Conservation (phyloP, 2,113 vertebrate genomes). For the Vidua macroura region DNA sequence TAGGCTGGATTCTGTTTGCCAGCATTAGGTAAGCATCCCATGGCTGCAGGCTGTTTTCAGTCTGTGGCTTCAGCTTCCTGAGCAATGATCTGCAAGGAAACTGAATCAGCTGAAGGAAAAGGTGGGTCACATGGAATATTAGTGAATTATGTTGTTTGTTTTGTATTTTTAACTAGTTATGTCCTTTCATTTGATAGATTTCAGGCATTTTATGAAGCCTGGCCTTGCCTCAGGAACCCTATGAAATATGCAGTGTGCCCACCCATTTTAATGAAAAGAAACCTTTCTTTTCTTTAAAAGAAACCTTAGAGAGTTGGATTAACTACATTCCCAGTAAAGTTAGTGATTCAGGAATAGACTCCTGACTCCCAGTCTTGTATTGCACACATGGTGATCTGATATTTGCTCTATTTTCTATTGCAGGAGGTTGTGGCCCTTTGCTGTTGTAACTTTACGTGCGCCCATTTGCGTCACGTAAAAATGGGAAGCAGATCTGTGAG, state of each 20-base stretch:
- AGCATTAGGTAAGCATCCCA: neutral
- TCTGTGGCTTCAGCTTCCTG: constrained; percentile 18
- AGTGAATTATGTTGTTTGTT: neutral
- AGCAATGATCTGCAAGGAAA: neutral
- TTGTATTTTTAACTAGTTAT: neutral
- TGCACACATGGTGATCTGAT: neutral
- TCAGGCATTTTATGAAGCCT: neutral
- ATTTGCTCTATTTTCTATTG: neutral
- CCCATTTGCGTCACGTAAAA: neutral
- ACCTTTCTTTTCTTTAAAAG: neutral
- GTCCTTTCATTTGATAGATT: neutral
- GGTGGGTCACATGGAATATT: neutral
- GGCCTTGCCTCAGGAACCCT: neutral
- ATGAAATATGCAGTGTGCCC: neutral
- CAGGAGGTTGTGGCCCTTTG: neutral
- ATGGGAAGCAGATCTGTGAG: neutral
- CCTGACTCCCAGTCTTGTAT: neutral
- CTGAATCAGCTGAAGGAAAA: constrained; percentile 16
- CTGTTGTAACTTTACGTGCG: neutral
- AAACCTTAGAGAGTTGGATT: neutral
- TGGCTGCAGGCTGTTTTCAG: neutral
- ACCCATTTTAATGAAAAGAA: neutral
- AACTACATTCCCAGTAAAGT: neutral
- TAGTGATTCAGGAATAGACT: neutral
- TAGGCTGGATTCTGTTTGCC: neutral